Percentiles rank a stretch among this genome's conserved stretches.
Evolutionary conservation across 2,113 vertebrate genomes (phyloP).

Genomic region (Oophaga pumilio): DNA sequence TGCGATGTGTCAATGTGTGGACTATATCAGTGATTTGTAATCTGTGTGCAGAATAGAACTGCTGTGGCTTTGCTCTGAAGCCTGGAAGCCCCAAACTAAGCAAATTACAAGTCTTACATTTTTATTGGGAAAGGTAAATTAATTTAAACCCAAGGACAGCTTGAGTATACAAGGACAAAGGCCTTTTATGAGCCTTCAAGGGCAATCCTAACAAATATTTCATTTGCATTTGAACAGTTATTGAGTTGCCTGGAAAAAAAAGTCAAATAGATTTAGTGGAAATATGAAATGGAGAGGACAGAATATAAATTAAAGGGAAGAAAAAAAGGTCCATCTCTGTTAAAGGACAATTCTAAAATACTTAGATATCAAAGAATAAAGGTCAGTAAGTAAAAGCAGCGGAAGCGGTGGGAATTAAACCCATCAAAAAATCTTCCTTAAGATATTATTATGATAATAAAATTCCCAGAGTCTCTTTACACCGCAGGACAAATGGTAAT

Average conservation of each 20-base stretch:
- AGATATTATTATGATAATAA: conserved; percentile 55
- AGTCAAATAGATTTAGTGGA: conserved; percentile 53
- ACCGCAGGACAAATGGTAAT: conserved; percentile 34
- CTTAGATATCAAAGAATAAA: background rate
- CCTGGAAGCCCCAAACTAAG: conserved; percentile 30
- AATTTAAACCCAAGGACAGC: conserved; percentile 42
- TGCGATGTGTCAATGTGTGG: background rate
- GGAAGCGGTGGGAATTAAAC: conserved; percentile 26
- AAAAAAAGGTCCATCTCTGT: conserved; percentile 42
- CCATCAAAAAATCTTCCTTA: conserved; percentile 24
- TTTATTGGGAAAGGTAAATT: conserved; percentile 52
- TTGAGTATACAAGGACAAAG: conserved; percentile 44
- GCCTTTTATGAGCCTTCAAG: conserved; percentile 36
- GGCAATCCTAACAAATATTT: conserved; percentile 51
- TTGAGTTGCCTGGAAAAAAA: conserved; percentile 31
- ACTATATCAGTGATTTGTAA: background rate
- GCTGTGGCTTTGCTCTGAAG: background rate
- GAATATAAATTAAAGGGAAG: conserved; percentile 35
- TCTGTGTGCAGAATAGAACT: background rate
- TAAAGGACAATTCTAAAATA: conserved; percentile 8
- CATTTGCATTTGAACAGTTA: conserved; percentile 54
- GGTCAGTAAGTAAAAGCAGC: conserved; percentile 18
- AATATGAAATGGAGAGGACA: conserved; percentile 45
- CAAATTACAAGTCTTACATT: conserved; percentile 40
- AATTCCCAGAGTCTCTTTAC: conserved; percentile 16